These are phyloP conservation scores for Geopemphigus sp. DNA, from an alignment of 1,140 invertebrate species.

Conservation along the genomic window DNA sequence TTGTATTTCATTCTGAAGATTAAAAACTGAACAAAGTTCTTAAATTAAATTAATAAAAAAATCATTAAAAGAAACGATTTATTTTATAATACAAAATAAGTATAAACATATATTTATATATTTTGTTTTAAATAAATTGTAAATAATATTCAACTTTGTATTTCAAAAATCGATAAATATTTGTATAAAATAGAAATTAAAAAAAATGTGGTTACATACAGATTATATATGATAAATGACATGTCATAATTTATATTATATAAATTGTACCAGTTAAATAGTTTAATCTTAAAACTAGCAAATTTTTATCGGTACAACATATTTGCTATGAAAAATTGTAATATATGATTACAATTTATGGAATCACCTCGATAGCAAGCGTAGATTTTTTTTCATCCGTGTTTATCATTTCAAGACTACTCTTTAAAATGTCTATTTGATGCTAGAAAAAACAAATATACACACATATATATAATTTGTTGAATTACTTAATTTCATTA, in stretches of 20 bases:
- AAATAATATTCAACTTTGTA: slow-evolving; percentile 21
- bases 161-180: slow-evolving; percentile 23
- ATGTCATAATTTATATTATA: not conserved
- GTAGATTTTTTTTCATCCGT: slow-evolving; percentile 27
- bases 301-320: not conserved
- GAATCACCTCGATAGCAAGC: slow-evolving; percentile 27
- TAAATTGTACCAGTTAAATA: not conserved
- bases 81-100: slow-evolving; percentile 12
- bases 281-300: too few species aligned
- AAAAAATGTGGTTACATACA: slow-evolving; percentile 15
- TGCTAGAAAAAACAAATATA: slow-evolving; percentile 15
- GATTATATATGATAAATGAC: not conserved
- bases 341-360: not conserved
- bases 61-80: not conserved
- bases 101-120: slow-evolving; percentile 7
- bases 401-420: slow-evolving; percentile 40
- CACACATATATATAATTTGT: not conserved
- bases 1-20: too few species aligned
- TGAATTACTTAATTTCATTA: not conserved
- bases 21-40: too few species aligned
- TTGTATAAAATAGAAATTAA: slow-evolving; percentile 12
- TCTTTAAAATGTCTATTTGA: slow-evolving; percentile 45
- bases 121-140: not conserved
- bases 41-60: slow-evolving; percentile 24
- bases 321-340: not conserved